Conservation (phyloP, 2,797 vertebrate species). For the Furcifer pardalis region DNA sequence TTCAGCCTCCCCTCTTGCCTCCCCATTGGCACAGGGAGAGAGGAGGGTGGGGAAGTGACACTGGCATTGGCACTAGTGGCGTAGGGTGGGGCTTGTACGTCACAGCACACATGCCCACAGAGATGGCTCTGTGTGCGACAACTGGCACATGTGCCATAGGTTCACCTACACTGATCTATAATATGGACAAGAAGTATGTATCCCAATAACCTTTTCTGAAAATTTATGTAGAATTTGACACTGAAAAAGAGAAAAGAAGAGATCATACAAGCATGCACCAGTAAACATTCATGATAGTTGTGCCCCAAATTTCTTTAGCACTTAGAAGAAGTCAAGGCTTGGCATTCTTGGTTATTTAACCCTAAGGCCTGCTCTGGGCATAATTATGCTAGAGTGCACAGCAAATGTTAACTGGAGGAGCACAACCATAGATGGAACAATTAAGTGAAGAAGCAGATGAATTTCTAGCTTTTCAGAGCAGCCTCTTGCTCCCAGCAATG, state of each 20-base stretch:
- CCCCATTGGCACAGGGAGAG: too few species aligned
- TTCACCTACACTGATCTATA: too few species aligned
- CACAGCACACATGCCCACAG: too few species aligned
- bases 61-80: too few species aligned
- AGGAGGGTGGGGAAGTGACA: too few species aligned
- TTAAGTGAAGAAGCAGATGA: background rate
- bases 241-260: background rate
- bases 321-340: background rate
- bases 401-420: background rate
- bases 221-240: too few species aligned
- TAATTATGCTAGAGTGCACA: background rate
- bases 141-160: too few species aligned
- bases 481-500: background rate
- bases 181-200: background rate
- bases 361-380: constrained; percentile 7
- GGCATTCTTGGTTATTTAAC: background rate
- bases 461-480: background rate
- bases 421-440: background rate
- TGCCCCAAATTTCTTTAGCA: constrained; percentile 2
- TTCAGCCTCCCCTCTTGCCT: too few species aligned
- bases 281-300: background rate
- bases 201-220: background rate
- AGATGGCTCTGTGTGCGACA: too few species aligned
- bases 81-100: too few species aligned
- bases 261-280: background rate